Evolutionary conservation across 2,797 vertebrate genomes (phyloP).

Genomic region (Rachycentron canadum): DNA sequence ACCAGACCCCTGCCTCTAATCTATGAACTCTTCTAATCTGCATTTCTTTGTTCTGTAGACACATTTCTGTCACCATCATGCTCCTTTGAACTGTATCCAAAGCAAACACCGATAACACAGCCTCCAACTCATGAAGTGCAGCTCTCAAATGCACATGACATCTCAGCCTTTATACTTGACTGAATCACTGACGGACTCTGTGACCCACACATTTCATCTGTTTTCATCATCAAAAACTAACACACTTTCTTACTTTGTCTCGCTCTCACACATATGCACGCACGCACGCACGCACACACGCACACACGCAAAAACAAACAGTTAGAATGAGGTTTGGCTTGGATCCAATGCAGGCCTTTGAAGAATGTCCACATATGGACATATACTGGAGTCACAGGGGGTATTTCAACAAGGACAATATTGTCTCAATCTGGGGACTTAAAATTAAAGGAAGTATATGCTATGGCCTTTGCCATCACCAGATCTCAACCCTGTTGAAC

Average conservation of each 20-base stretch:
- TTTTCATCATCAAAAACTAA: constrained; percentile 41
- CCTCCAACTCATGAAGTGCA: constrained; percentile 36
- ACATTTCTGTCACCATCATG: constrained; percentile 38
- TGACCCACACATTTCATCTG: constrained; percentile 27
- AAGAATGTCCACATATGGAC: constrained; percentile 22
- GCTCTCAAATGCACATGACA: constrained; percentile 42
- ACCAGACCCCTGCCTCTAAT: constrained; percentile 25
- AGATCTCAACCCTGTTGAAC: too few species aligned
- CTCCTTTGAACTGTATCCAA: constrained; percentile 61
- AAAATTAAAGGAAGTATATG: not conserved
- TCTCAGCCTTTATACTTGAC: constrained; percentile 25
- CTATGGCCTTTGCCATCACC: not conserved
- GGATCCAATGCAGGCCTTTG: not conserved
- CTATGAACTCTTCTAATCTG: constrained; percentile 40
- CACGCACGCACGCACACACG: not conserved
- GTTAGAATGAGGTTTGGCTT: constrained; percentile 14
- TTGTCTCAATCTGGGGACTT: constrained; percentile 21
- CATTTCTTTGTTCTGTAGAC: constrained; percentile 41
- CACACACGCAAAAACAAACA: not conserved
- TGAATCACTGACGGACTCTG: constrained; percentile 11
- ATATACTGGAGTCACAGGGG: constrained; percentile 7
- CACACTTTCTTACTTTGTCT: not conserved
- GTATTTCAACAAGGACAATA: constrained; percentile 9
- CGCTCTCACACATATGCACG: not conserved
- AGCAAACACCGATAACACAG: constrained; percentile 64